Conservation (phyloP, 2,888 invertebrate species). For the Nomada ferruginata region DNA sequence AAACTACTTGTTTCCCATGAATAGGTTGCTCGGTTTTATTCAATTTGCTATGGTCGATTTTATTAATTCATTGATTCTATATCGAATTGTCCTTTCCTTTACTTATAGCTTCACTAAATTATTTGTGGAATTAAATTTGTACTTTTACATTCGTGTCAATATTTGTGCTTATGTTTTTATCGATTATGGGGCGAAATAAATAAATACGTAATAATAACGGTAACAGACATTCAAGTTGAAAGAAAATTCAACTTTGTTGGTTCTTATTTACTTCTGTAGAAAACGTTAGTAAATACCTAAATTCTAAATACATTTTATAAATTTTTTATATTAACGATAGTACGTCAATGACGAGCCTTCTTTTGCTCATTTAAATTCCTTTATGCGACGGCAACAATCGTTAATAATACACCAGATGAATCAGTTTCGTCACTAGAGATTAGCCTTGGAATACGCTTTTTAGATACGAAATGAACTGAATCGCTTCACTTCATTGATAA, state of each 20-base stretch:
- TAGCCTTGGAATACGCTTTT: slow-evolving; percentile 7
- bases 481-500: slow-evolving; percentile 52
- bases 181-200: background rate
- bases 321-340: background rate
- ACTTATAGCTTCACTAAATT: background rate
- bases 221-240: background rate
- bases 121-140: background rate
- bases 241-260: background rate
- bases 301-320: background rate
- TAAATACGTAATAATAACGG: background rate
- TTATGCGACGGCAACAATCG: background rate
- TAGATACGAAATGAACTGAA: slow-evolving; percentile 47
- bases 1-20: slow-evolving; percentile 24
- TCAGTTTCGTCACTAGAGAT: background rate
- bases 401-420: background rate
- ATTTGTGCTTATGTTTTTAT: background rate
- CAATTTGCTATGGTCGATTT: background rate
- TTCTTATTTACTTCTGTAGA: background rate
- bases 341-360: no score
- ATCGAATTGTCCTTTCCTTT: background rate
- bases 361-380: background rate
- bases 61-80: background rate
- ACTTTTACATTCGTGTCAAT: background rate
- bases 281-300: background rate
- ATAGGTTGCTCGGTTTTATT: background rate